A percentile compares a stretch with the other conserved stretches of the same genome.
Evolutionary conservation across 2,113 vertebrate species (phyloP).

Genomic region (Crotophaga sulcirostris): DNA sequence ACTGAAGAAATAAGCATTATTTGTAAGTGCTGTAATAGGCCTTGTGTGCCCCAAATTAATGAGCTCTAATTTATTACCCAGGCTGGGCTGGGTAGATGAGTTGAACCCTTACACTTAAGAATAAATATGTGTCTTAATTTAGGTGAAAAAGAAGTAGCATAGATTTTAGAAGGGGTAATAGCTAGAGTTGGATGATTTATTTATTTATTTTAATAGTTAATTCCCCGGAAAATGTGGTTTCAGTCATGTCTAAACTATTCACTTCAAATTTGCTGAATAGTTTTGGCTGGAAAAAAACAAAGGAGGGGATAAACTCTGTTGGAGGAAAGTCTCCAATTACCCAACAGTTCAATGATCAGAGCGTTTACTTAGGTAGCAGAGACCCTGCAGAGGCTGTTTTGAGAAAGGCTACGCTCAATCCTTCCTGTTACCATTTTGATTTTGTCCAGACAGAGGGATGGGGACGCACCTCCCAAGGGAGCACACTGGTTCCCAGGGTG

Average conservation of each 20-base stretch:
- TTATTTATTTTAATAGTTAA: constrained; percentile 20
- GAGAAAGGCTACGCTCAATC: fast-evolving
- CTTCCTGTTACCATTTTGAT: neutral
- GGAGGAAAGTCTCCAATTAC: neutral
- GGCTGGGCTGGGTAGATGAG: neutral
- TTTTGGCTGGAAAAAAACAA: neutral
- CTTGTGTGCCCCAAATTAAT: neutral
- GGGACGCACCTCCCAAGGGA: neutral
- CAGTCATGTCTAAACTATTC: constrained; percentile 46
- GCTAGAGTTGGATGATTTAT: neutral
- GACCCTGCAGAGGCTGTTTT: neutral
- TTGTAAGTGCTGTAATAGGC: neutral
- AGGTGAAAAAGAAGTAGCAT: neutral
- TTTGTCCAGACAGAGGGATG: neutral
- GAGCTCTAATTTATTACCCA: neutral
- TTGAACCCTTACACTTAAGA: neutral
- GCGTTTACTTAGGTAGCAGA: neutral
- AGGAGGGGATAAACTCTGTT: constrained; percentile 4
- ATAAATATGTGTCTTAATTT: neutral
- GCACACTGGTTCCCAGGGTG: neutral
- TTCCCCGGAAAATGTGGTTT: neutral
- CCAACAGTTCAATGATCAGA: neutral
- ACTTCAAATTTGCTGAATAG: constrained; percentile 38
- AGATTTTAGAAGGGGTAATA: neutral
- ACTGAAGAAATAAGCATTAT: neutral